phyloP scores from a whole-genome alignment of 1,140 invertebrate species.

The Ostrea denselamellosa region DNA sequence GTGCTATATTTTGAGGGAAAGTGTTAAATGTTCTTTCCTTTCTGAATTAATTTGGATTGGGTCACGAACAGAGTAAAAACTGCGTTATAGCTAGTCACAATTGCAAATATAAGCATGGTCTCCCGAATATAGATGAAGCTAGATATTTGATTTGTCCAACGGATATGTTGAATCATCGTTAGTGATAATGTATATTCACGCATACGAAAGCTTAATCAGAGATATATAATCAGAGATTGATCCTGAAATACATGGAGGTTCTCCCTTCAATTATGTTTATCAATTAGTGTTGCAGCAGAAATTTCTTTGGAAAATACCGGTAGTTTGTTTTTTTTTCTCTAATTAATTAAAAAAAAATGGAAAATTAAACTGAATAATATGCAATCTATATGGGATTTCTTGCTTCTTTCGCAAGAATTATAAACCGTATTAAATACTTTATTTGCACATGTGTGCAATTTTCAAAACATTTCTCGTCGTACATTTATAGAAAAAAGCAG shows the following conservation, averaged over 20 bases:
- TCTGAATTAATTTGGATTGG: background rate
- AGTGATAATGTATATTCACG: background rate
- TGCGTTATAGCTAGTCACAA: constrained; percentile 2
- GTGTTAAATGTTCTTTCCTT: background rate
- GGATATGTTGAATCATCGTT: background rate
- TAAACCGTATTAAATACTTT: background rate
- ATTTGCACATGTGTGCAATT: background rate
- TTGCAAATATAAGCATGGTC: background rate
- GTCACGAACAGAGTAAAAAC: background rate
- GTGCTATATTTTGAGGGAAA: background rate
- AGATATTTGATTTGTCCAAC: background rate
- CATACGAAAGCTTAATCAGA: background rate
- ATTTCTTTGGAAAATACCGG: background rate
- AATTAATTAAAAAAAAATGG: background rate
- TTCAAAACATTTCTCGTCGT: background rate
- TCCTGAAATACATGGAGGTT: background rate
- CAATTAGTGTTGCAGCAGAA: background rate
- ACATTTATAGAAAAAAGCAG: background rate
- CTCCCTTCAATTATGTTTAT: background rate
- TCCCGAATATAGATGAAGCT: background rate
- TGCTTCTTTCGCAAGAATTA: background rate
- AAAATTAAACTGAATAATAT: background rate
- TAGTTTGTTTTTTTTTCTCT: background rate
- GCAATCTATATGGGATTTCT: background rate
- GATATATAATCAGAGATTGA: background rate